phyloP scores from a whole-genome alignment of 1,140 invertebrate genomes.

The Eupeodes corollae region DNA sequence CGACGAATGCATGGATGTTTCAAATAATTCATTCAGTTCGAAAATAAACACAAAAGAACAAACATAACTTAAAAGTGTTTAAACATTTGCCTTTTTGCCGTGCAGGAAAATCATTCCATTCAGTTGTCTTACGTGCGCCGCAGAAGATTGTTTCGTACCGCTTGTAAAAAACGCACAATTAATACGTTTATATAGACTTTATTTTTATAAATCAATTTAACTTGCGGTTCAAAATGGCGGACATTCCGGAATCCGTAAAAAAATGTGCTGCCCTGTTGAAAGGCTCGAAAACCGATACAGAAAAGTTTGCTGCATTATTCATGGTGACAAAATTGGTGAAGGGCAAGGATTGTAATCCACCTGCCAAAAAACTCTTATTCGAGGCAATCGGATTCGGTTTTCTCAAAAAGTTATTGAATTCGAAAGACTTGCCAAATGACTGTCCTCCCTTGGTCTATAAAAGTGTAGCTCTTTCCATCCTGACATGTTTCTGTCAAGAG shows the following conservation, averaged over 20 bases:
- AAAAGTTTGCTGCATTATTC: conserved; percentile 82
- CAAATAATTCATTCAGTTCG: too few species aligned
- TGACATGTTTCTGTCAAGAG: conserved; percentile 71
- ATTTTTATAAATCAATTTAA: too few species aligned
- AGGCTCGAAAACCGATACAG: conserved; percentile 68
- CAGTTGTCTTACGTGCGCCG: too few species aligned
- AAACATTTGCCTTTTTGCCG: too few species aligned
- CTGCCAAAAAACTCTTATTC: conserved; percentile 66
- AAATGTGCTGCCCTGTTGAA: conserved; percentile 70
- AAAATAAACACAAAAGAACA: too few species aligned
- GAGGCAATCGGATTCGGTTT: conserved; percentile 80
- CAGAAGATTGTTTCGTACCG: too few species aligned
- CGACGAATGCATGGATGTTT: too few species aligned
- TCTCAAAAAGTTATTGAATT: conserved; percentile 63
- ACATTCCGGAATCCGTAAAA: conserved; percentile 62
- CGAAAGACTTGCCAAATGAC: conserved; percentile 61
- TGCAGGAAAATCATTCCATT: too few species aligned
- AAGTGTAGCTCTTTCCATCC: conserved; percentile 73
- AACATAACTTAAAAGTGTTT: too few species aligned
- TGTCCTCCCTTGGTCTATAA: conserved; percentile 80
- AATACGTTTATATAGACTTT: too few species aligned
- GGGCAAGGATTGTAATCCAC: conserved; percentile 59
- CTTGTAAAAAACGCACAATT: too few species aligned
- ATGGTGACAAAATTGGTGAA: conserved; percentile 82
- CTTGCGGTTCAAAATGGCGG: conserved; percentile 23